These are phyloP conservation scores for Xenentodon cancila DNA, from an alignment of 2,797 vertebrate species.

Conservation along the genomic window DNA sequence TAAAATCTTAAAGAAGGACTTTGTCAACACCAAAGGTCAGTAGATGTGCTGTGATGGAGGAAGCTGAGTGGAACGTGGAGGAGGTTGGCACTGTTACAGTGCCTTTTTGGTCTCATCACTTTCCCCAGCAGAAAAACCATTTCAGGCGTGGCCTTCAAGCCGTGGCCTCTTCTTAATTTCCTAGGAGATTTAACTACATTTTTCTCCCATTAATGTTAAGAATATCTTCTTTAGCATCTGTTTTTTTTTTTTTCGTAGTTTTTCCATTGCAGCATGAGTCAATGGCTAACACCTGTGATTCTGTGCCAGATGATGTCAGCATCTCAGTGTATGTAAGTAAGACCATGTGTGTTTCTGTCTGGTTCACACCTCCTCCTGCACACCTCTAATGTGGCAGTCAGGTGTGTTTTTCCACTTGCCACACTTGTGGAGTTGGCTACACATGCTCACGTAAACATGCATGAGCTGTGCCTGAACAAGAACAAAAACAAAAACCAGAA, in stretches of 20 bases:
- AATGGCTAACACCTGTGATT: constrained; percentile 36
- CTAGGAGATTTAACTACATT: neutral
- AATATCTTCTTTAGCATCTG: no score
- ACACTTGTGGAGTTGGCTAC: constrained; percentile 6
- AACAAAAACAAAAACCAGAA: constrained; percentile 5
- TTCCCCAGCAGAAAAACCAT: neutral
- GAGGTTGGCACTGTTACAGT: no score
- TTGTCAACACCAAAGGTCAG: no score
- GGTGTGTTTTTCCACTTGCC: constrained; percentile 52
- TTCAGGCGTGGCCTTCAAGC: neutral
- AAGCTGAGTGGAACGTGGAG: no score
- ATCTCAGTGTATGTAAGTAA: constrained; percentile 11
- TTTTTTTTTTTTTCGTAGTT: neutral
- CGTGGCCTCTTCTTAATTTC: neutral
- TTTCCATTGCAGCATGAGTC: constrained; percentile 18
- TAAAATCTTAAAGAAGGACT: no score
- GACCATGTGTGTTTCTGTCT: constrained; percentile 30
- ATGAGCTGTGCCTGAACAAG: neutral
- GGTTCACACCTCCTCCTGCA: constrained; percentile 35
- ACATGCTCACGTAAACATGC: constrained; percentile 12
- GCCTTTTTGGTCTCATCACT: no score
- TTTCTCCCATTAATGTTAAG: neutral
- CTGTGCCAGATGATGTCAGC: constrained; percentile 23
- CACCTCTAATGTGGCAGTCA: constrained; percentile 9
- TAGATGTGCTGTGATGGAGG: no score